phyloP scores from a whole-genome alignment of 1,140 invertebrate genomes.

The Aphelenchoides fujianensis region DNA sequence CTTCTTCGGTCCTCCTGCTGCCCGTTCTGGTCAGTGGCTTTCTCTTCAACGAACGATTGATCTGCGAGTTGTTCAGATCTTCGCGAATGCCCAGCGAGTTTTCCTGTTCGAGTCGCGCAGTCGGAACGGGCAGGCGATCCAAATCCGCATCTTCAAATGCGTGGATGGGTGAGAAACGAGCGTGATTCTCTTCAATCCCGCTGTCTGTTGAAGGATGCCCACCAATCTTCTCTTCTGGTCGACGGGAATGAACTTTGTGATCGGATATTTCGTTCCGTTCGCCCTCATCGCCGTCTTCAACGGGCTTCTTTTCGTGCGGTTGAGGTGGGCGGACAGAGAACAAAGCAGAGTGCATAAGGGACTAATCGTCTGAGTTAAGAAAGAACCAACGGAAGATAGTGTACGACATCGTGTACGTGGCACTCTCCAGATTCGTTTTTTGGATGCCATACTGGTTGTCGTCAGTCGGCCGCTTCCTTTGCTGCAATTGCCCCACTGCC shows the following conservation, averaged over 20 bases:
- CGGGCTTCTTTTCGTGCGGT: neutral
- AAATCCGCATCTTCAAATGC: constrained; percentile 31
- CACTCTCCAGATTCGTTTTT: constrained; percentile 5
- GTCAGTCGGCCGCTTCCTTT: constrained; percentile 30
- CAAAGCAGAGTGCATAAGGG: too few species aligned
- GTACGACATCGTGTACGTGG: constrained; percentile 15
- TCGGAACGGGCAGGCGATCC: constrained; percentile 16
- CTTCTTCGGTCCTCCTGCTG: constrained; percentile 20
- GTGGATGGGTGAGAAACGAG: constrained; percentile 10
- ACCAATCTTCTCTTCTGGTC: constrained; percentile 23
- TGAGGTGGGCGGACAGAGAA: constrained; percentile 13
- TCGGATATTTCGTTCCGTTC: constrained; percentile 23
- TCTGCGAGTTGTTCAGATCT: constrained; percentile 21
- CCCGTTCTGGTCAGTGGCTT: constrained; percentile 17
- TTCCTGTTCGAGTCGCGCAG: constrained; percentile 25
- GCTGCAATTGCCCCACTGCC: neutral
- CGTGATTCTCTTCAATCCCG: neutral
- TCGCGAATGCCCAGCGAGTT: constrained; percentile 27
- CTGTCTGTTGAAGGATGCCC: constrained; percentile 4
- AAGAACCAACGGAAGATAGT: constrained; percentile 15
- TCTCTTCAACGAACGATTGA: neutral
- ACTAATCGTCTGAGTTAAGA: constrained; percentile 6
- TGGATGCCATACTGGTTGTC: constrained; percentile 13
- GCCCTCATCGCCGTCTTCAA: constrained; percentile 17
- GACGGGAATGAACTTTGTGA: constrained; percentile 18